Percentiles rank a stretch among this genome's conserved stretches.
Evolutionary conservation across 1,140 invertebrate genomes (phyloP).

Genomic region (Bombyx mandarina): DNA sequence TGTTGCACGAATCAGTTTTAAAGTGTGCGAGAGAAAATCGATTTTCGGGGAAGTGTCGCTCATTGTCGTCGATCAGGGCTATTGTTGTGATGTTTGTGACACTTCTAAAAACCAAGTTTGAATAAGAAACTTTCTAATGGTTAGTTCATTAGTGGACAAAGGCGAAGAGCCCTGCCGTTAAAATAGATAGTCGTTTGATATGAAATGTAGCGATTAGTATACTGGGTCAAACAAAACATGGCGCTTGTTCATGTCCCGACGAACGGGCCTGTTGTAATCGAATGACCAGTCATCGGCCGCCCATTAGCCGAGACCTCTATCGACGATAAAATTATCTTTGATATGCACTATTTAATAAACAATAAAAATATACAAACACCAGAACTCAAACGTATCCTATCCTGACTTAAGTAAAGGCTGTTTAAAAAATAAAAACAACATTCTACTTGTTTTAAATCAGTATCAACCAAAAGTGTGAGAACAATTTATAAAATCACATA

Average conservation of each 20-base stretch:
- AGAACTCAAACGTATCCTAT: too few relatives aligned
- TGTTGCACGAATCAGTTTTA: conserved; percentile 35
- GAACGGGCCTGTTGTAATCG: conserved; percentile 19
- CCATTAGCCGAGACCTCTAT: conserved; percentile 41
- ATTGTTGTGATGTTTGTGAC: conserved; percentile 13
- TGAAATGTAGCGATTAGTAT: conserved; percentile 25
- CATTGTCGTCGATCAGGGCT: conserved; percentile 32
- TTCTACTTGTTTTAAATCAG: too few relatives aligned
- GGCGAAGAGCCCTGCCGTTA: too few relatives aligned
- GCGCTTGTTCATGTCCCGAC: conserved; percentile 18
- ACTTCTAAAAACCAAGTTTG: too few relatives aligned
- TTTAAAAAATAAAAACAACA: too few relatives aligned
- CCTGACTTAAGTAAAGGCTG: too few relatives aligned
- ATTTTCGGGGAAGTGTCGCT: conserved; percentile 37
- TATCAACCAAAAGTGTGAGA: too few relatives aligned
- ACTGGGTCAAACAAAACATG: conserved; percentile 20
- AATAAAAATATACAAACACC: not conserved
- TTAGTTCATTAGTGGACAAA: too few relatives aligned
- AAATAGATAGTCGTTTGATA: conserved; percentile 2
- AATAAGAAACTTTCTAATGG: too few relatives aligned
- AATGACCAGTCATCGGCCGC: conserved; percentile 43
- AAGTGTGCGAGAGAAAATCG: conserved; percentile 44
- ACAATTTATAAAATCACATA: too few relatives aligned
- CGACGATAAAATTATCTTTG: conserved; percentile 46
- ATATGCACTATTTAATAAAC: conserved; percentile 14